Percentiles rank a stretch among this genome's conserved stretches.
Evolutionary conservation across 2,888 invertebrate species (phyloP).

Genomic region (Yponomeuta malinellus): DNA sequence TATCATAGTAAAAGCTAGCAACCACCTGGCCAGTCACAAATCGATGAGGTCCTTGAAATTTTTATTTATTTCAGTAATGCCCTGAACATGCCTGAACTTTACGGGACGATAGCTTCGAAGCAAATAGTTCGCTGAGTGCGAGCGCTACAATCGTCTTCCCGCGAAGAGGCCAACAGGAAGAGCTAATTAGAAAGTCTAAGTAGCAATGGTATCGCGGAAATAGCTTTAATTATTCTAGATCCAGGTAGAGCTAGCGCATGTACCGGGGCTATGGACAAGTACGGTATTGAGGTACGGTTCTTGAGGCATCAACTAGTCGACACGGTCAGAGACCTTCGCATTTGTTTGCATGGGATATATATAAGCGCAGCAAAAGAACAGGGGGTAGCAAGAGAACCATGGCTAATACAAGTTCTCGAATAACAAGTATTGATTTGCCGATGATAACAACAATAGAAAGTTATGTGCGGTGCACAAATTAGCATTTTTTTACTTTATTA

Average conservation of each 20-base stretch:
- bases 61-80: not conserved
- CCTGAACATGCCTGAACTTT: not conserved
- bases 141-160: slow-evolving; percentile 10
- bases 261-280: not conserved
- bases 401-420: too few species aligned
- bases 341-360: too few species aligned
- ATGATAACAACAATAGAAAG: too few species aligned
- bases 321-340: too few species aligned
- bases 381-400: too few species aligned
- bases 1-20: too few species aligned
- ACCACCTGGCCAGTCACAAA: not conserved
- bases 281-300: not conserved
- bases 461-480: too few species aligned
- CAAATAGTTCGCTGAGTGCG: not conserved
- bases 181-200: slow-evolving; percentile 52
- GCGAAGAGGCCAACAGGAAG: slow-evolving; percentile 37
- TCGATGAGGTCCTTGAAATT: not conserved
- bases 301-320: not conserved
- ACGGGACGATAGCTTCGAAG: not conserved
- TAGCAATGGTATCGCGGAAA: slow-evolving; percentile 37
- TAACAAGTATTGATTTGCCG: too few species aligned
- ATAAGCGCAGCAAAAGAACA: too few species aligned
- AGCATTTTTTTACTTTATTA: too few species aligned
- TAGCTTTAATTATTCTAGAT: slow-evolving; percentile 3
- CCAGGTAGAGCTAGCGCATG: not conserved